Base-by-base conservation (phyloP, 2,888 invertebrate species). In the Amphimallon solstitiale region DNA sequence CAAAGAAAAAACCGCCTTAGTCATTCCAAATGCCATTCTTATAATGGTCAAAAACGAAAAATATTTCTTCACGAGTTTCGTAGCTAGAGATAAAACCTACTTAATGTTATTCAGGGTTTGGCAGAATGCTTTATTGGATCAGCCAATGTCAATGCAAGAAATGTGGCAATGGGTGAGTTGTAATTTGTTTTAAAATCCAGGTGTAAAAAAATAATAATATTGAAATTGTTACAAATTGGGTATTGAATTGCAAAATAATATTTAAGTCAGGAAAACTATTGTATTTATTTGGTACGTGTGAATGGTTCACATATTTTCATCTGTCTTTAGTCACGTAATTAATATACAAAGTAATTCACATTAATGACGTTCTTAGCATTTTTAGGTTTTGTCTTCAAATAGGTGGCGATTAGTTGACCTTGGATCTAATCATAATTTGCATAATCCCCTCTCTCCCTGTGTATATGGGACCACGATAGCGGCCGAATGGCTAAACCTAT, bases 11-110 rank as follows among this genome's bases (percentile, higher is more conserved):
- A 95, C 95, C 0, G 93, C 92, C 12, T 86, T 93, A 81, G 95
- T 98, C 69, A 97, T 98, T 80, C 98, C 98, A 64, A 98, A 98
- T 85, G 98, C 98, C 64, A 93, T 98, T 77, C 89, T 95, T 73
- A 89, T 95, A 70, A 89, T 90, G 78, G 93, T 93, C 51, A 89
- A 89, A 69, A 86, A 83, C 49, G 97, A 97, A 76, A 95, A 94
- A 81, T 91, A 92, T 83, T 97, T 97, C 85, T 92, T 98, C 76
- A 94, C 98, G 19, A 97, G 97, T 40, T 97, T 98, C 84, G 92
- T 93, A 1, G 91, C 96, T 10, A 86, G 98, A 46, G 98, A 98
- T 84, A 97, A 97, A 83, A 92, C 95, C 0, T 97, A 93, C 86
- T 88, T 96, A 79, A 96, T 97, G 93, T 88, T 98, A 81, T 96